A percentile compares a stretch with the other conserved stretches of the same genome.
phyloP scores from a whole-genome alignment of 2,888 invertebrate species.

The Leptopilina myrica region DNA sequence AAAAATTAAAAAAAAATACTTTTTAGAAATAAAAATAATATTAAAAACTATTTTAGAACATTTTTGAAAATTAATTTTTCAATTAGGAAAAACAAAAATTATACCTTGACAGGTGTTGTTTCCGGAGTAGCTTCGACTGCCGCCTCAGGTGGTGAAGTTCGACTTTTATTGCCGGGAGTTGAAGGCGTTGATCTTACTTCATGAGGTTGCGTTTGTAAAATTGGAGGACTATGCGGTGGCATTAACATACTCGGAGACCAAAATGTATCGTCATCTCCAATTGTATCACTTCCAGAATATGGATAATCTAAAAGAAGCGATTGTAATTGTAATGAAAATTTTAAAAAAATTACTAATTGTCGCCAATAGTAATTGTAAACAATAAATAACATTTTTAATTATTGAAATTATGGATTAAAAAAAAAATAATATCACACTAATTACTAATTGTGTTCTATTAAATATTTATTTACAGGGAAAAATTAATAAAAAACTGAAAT shows the following conservation, averaged over 20 bases:
- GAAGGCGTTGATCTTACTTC: conserved; percentile 76
- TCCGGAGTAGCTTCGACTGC: conserved; percentile 94
- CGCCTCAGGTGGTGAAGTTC: conserved; percentile 89
- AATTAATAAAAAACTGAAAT: no score
- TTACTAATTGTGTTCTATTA: no score
- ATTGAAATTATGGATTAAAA: no score
- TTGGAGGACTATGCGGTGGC: conserved; percentile 70
- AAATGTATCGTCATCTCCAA: conserved; percentile 70
- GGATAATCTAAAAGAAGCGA: conserved; percentile 62
- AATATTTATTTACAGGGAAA: no score
- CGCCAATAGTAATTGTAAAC: no score
- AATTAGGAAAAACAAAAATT: no score
- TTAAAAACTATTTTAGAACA: not conserved
- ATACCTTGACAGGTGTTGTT: conserved; percentile 87
- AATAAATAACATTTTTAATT: no score
- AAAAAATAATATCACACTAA: no score
- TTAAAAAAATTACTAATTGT: not conserved
- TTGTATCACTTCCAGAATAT: conserved; percentile 66
- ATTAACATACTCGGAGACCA: conserved; percentile 75
- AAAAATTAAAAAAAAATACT: conserved; percentile 34
- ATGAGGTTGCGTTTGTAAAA: conserved; percentile 63
- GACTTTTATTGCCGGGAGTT: conserved; percentile 75
- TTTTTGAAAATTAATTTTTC: no score
- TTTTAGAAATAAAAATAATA: not conserved
- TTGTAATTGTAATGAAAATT: conserved; percentile 4